phyloP scores from a whole-genome alignment of 2,888 invertebrate species.

The Galeruca laticollis region DNA sequence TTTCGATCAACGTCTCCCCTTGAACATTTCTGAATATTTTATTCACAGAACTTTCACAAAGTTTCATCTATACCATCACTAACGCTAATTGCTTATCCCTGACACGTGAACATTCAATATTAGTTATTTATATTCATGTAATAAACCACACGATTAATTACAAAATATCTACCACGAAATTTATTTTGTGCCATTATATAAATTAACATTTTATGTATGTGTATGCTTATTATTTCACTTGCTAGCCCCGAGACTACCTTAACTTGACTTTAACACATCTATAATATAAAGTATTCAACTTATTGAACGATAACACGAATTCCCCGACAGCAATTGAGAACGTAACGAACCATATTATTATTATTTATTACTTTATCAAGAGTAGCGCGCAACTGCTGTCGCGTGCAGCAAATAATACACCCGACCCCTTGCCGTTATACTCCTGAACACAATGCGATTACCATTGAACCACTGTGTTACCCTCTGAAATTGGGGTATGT shows the following conservation, averaged over 20 bases:
- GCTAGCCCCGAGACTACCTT: background rate
- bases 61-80: too few relatives aligned
- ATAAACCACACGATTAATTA: too few relatives aligned
- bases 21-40: too few relatives aligned
- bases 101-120: too few relatives aligned
- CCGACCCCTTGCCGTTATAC: constrained; percentile 18
- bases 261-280: background rate
- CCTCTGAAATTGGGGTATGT: constrained; percentile 13
- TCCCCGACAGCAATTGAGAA: constrained; percentile 20
- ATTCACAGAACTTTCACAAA: too few relatives aligned
- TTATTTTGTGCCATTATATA: too few relatives aligned
- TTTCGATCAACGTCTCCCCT: too few relatives aligned
- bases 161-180: too few relatives aligned
- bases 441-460: constrained; percentile 17
- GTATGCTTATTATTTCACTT: background rate
- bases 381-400: constrained; percentile 31
- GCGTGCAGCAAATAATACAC: constrained; percentile 27
- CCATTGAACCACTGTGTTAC: constrained; percentile 13
- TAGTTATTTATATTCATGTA: too few relatives aligned
- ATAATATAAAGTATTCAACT: background rate
- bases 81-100: too few relatives aligned
- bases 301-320: background rate
- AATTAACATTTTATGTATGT: too few relatives aligned
- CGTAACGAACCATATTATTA: constrained; percentile 40
- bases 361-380: constrained; percentile 44